phyloP scores from a whole-genome alignment of 2,888 invertebrate species.

The Sphaerophoria rueppellii region DNA sequence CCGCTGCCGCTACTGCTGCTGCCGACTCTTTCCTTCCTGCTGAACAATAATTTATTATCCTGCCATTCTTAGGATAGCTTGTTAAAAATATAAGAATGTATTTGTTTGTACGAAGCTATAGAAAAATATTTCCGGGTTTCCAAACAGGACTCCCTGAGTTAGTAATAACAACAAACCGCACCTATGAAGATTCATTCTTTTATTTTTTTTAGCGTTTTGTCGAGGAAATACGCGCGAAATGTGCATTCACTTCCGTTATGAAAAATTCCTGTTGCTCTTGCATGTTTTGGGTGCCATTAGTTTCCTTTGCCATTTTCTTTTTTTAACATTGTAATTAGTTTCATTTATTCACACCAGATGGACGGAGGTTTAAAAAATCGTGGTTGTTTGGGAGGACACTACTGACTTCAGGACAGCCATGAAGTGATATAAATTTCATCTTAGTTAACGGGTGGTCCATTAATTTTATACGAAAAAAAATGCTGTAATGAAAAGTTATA shows the following conservation, averaged over 20 bases:
- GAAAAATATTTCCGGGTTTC: constrained; percentile 13
- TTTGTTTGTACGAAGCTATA: neutral
- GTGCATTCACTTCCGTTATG: neutral
- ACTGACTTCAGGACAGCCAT: neutral
- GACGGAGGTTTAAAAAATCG: neutral
- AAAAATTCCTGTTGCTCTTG: constrained; percentile 37
- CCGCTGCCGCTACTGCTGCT: no score
- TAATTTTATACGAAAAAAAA: constrained; percentile 5
- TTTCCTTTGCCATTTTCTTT: constrained; percentile 1
- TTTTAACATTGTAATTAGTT: constrained; percentile 48
- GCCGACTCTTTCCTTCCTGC: constrained; percentile 10
- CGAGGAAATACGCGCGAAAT: neutral
- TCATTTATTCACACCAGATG: constrained; percentile 44
- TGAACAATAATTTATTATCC: constrained; percentile 60
- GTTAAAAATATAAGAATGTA: neutral
- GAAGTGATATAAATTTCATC: constrained; percentile 19
- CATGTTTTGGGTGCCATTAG: constrained; percentile 20
- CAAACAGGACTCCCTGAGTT: neutral
- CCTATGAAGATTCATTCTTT: constrained; percentile 6
- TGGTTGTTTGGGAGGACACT: neutral
- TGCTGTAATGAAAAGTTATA: constrained; percentile 10
- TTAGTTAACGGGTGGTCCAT: constrained; percentile 23
- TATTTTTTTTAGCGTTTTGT: neutral
- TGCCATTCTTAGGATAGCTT: constrained; percentile 25
- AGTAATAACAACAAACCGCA: constrained; percentile 17